phyloP scores from a whole-genome alignment of 2,113 vertebrate genomes.

The Hippocampus barbouri region DNA sequence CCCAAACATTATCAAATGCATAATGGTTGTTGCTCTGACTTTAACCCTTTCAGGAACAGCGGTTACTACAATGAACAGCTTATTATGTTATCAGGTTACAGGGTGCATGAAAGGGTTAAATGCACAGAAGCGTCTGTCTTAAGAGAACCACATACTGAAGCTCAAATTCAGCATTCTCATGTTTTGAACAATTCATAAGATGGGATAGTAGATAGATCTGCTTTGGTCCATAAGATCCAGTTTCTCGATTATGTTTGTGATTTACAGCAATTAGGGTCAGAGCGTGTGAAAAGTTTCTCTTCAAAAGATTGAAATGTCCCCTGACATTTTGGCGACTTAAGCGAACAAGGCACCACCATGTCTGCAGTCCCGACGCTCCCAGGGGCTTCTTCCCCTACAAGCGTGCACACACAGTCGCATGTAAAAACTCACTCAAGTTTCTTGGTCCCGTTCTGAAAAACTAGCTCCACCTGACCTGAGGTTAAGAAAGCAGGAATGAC shows the following conservation, averaged over 20 bases:
- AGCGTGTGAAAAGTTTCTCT: conserved; percentile 40
- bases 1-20: neutral
- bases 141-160: neutral
- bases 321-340: conserved; percentile 14
- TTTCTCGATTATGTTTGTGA: conserved; percentile 30
- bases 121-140: conserved; percentile 16
- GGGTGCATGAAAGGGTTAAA: neutral
- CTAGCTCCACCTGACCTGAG: conserved; percentile 28
- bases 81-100: too few species aligned
- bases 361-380: conserved; percentile 43
- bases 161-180: conserved; percentile 14
- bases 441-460: conserved; percentile 32
- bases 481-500: conserved; percentile 58
- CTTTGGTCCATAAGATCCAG: conserved; percentile 8
- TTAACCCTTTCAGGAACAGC: neutral
- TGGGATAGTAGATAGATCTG: neutral
- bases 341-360: conserved; percentile 44
- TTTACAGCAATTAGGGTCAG: conserved; percentile 12
- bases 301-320: conserved; percentile 43
- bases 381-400: conserved; percentile 4
- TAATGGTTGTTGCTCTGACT: neutral
- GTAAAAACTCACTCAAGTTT: conserved; percentile 16
- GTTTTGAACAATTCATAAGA: conserved; percentile 20
- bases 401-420: conserved; percentile 12
- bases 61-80: too few species aligned